phyloP scores from a whole-genome alignment of 2,797 vertebrate genomes.

The Simalia tracyae region DNA sequence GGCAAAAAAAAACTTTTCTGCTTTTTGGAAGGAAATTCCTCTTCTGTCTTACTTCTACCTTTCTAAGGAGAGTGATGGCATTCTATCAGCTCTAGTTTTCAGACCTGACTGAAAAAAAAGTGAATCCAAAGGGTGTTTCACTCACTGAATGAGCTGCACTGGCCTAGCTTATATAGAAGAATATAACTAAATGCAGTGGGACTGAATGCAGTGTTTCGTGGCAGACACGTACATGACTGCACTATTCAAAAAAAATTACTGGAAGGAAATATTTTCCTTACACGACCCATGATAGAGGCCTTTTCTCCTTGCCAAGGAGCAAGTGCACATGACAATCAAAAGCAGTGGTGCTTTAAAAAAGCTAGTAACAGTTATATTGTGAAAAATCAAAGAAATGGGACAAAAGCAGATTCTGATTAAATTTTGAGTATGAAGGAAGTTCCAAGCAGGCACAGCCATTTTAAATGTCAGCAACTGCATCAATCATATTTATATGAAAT shows the following conservation, averaged over 20 bases:
- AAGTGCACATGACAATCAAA: not conserved
- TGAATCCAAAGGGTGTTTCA: too few species aligned
- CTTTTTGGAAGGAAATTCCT: too few species aligned
- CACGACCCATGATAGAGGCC: not conserved
- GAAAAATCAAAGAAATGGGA: not conserved
- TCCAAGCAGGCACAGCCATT: not conserved
- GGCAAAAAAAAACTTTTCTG: too few species aligned
- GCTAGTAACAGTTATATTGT: not conserved
- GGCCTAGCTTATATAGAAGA: too few species aligned
- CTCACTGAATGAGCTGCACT: too few species aligned
- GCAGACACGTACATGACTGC: too few species aligned
- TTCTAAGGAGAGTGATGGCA: too few species aligned
- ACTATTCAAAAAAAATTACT: not conserved
- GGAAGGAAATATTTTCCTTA: not conserved
- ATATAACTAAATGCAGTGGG: too few species aligned
- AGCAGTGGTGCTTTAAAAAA: not conserved
- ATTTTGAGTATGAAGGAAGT: not conserved
- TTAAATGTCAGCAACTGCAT: not conserved
- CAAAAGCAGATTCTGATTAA: not conserved
- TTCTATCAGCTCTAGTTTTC: too few species aligned
- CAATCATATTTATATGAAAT: not conserved
- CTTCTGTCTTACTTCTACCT: too few species aligned
- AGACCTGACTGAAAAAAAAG: too few species aligned
- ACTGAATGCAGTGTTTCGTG: too few species aligned
- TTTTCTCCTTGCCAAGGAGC: not conserved